A percentile compares a stretch with the other conserved stretches of the same genome.
Evolutionary conservation across 2,113 vertebrate genomes (phyloP).

Genomic region (Irena cyanogastra): DNA sequence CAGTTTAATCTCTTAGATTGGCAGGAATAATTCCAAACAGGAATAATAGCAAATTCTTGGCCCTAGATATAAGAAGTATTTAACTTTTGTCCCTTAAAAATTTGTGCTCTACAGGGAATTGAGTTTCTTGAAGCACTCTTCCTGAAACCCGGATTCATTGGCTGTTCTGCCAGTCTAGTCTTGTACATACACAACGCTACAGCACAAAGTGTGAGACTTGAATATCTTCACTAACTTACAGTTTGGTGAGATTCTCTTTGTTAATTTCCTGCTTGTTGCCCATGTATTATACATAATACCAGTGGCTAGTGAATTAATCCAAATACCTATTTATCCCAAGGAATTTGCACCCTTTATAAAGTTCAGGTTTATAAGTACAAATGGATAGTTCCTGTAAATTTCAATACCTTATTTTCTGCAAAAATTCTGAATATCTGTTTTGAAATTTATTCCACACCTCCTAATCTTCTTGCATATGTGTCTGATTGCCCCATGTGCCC

Average conservation of each 20-base stretch:
- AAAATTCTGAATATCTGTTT: background rate
- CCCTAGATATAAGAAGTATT: background rate
- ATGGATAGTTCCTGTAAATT: background rate
- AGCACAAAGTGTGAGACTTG: background rate
- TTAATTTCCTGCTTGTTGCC: background rate
- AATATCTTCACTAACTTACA: background rate
- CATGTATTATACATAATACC: background rate
- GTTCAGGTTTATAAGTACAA: background rate
- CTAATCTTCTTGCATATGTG: background rate
- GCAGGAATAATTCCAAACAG: background rate
- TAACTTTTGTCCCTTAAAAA: background rate
- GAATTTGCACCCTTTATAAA: background rate
- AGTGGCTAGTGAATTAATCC: background rate
- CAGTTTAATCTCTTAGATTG: background rate
- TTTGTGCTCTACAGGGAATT: rapidly evolving
- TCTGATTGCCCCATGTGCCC: background rate
- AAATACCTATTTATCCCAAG: background rate
- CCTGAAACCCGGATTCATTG: background rate
- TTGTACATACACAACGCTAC: rapidly evolving
- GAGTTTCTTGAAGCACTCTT: background rate
- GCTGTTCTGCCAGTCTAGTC: background rate
- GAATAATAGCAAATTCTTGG: background rate
- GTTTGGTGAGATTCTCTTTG: background rate
- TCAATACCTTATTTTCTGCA: background rate
- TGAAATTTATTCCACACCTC: background rate